Conservation (phyloP, 1,140 invertebrate genomes). For the Rhopalosiphum padi region DNA sequence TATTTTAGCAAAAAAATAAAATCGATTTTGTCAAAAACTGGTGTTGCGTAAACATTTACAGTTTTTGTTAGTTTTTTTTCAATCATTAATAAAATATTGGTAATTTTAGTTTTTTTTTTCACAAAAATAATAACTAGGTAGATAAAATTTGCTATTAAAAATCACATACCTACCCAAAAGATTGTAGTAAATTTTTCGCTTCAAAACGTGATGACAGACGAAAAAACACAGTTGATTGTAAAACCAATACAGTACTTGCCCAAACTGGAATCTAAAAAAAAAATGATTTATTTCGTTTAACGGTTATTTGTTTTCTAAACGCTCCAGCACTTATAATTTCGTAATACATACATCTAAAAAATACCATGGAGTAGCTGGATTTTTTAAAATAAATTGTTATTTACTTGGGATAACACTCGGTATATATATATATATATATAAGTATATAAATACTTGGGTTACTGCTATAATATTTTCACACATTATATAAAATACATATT, state of each 20-base stretch:
- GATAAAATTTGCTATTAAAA: not conserved
- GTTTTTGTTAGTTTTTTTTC: not conserved
- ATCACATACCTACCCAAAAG: not conserved
- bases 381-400: constrained; percentile 4
- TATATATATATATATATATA: not conserved
- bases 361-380: not conserved
- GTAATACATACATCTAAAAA: not conserved
- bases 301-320: not conserved
- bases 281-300: constrained; percentile 2
- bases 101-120: not conserved
- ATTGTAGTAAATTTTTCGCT: not conserved
- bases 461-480: not conserved
- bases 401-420: not conserved
- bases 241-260: not conserved
- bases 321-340: not conserved
- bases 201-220: not conserved
- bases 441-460: not conserved
- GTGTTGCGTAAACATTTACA: not conserved
- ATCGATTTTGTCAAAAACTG: not conserved
- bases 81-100: not conserved
- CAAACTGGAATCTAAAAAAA: not conserved
- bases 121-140: not conserved
- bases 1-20: not conserved
- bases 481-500: not conserved
- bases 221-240: not conserved